Conservation (phyloP, 2,797 vertebrate genomes). For the Acrossocheilus wenchowensis region DNA sequence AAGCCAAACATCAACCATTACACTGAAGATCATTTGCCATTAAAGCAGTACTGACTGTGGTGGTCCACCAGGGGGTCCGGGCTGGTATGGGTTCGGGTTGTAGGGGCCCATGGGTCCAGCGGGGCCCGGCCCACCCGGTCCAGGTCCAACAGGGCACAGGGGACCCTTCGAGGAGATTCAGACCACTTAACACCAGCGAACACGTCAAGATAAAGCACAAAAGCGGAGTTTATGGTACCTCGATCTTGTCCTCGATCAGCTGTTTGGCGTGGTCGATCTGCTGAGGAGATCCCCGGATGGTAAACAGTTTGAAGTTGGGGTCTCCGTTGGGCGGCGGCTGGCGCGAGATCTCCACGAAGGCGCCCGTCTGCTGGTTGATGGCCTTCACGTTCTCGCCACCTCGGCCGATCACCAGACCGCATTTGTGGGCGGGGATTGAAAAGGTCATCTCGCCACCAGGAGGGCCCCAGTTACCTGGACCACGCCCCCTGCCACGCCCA, state of each 20-base stretch:
- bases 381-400: constrained; percentile 93
- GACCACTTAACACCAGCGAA: not conserved
- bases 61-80: constrained; percentile 88
- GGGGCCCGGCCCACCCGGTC: constrained; percentile 84
- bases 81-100: constrained; percentile 90
- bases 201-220: not conserved
- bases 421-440: constrained; percentile 93
- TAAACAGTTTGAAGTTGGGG: constrained; percentile 94
- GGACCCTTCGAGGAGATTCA: constrained; percentile 78
- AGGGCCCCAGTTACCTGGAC: constrained; percentile 86
- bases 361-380: constrained; percentile 95
- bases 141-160: constrained; percentile 85
- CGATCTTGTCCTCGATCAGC: constrained; percentile 96
- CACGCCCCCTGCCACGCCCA: constrained; percentile 79
- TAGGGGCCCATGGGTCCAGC: constrained; percentile 91
- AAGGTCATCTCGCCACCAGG: constrained; percentile 93
- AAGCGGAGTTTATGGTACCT: constrained; percentile 72
- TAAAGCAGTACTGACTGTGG: constrained; percentile 84
- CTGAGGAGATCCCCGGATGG: constrained; percentile 89
- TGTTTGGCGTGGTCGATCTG: constrained; percentile 97
- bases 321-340: constrained; percentile 92
- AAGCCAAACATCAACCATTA: not conserved
- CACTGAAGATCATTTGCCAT: not conserved
- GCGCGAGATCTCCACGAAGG: constrained; percentile 93
- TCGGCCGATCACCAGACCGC: constrained; percentile 92